These are phyloP conservation scores for Ramphastos sulfuratus DNA, from an alignment of 2,113 vertebrate species.

Conservation along the genomic window DNA sequence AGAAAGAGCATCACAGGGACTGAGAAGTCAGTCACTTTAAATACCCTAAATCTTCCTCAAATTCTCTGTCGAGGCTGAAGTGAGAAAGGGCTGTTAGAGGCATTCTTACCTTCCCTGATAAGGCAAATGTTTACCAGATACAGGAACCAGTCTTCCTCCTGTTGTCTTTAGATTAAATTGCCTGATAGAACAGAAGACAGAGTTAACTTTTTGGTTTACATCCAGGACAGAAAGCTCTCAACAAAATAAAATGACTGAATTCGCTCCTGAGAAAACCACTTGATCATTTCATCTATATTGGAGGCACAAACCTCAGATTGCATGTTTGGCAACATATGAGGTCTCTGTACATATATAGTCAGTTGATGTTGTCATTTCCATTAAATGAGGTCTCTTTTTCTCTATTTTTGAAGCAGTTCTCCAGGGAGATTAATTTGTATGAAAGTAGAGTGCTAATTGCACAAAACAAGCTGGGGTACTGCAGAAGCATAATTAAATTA, in stretches of 20 bases:
- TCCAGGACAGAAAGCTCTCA: not conserved
- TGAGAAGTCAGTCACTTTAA: not conserved
- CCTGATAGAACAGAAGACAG: slow-evolving; percentile 14
- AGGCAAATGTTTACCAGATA: slow-evolving; percentile 34
- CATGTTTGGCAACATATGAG: slow-evolving; percentile 46
- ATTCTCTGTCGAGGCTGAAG: not conserved
- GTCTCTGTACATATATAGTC: slow-evolving; percentile 13
- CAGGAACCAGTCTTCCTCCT: slow-evolving; percentile 24
- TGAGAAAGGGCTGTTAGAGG: not conserved
- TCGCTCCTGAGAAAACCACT: not conserved
- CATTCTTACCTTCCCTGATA: slow-evolving; percentile 8
- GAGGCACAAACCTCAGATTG: slow-evolving; percentile 10
- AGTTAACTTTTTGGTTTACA: not conserved
- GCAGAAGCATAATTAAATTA: slow-evolving; percentile 69
- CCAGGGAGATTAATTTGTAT: slow-evolving; percentile 72
- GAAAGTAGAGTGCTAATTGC: slow-evolving; percentile 71
- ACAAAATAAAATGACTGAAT: not conserved
- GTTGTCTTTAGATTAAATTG: slow-evolving; percentile 50
- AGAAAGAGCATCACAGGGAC: not conserved
- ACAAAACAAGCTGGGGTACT: slow-evolving; percentile 70
- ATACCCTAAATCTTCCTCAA: not conserved
- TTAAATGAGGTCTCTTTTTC: slow-evolving; percentile 65
- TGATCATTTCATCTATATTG: not conserved
- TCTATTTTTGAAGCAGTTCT: slow-evolving; percentile 54
- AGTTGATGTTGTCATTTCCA: slow-evolving; percentile 51